A percentile compares a stretch with the other conserved stretches of the same genome.
phyloP scores from a whole-genome alignment of 2,888 invertebrate genomes.

The Conistra vaccinii region DNA sequence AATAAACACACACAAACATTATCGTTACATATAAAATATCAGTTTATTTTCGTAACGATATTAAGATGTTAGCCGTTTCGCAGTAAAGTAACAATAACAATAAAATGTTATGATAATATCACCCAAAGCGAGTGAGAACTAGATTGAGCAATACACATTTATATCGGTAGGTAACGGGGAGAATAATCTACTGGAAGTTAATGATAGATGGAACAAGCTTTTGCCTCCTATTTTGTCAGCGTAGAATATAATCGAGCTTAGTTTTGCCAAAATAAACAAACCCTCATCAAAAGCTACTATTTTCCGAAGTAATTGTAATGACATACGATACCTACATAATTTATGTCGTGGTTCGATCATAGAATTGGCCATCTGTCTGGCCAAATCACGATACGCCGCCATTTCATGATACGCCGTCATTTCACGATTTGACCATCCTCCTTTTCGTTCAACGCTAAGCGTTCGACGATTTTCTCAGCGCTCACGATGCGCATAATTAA shows the following conservation, averaged over 20 bases:
- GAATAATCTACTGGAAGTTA: conserved; percentile 33
- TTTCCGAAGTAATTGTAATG: neutral
- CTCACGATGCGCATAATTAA: too few relatives aligned
- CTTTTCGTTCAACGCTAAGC: too few relatives aligned
- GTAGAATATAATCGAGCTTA: too few relatives aligned
- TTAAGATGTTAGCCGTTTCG: conserved; percentile 21
- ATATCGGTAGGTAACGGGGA: conserved; percentile 14
- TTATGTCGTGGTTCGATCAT: too few relatives aligned
- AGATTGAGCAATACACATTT: conserved; percentile 39
- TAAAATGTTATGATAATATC: conserved; percentile 56
- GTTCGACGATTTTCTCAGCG: too few relatives aligned
- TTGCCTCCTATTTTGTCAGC: neutral
- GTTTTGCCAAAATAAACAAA: neutral
- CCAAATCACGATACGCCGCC: too few relatives aligned
- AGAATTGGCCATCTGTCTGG: too few relatives aligned
- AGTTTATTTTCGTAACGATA: conserved; percentile 26
- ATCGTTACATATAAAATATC: conserved; percentile 7
- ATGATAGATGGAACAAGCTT: neutral
- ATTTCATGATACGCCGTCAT: too few relatives aligned
- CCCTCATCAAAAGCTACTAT: neutral
- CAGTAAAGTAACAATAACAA: conserved; percentile 40
- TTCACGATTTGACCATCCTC: too few relatives aligned
- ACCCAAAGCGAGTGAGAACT: conserved; percentile 24
- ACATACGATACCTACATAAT: neutral
- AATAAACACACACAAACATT: conserved; percentile 18